These are phyloP conservation scores for Phrynocephalus vlangalii DNA, from an alignment of 2,797 vertebrate species.

Conservation along the genomic window DNA sequence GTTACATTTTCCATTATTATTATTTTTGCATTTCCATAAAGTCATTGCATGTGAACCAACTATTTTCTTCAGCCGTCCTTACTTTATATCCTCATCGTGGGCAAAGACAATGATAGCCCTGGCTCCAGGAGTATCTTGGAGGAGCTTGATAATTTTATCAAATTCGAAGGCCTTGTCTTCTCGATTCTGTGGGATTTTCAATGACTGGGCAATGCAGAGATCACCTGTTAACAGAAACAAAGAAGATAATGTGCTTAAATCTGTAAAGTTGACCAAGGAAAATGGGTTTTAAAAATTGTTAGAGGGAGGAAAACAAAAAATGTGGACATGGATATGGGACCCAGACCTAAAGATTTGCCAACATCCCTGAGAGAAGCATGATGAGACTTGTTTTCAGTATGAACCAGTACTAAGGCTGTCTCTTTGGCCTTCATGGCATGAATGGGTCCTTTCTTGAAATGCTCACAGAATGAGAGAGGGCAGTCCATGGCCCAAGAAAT, in stretches of 20 bases:
- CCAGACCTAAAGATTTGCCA: too few species aligned
- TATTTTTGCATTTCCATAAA: not conserved
- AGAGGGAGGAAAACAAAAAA: not conserved
- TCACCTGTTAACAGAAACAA: conserved; percentile 81
- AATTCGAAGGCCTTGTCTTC: conserved; percentile 87
- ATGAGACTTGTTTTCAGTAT: not conserved
- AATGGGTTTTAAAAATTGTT: not conserved
- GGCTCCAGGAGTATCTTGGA: conserved; percentile 89
- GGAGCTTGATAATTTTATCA: conserved; percentile 90
- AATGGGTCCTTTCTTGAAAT: not conserved
- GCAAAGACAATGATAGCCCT: conserved; percentile 92
- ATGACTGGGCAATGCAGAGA: conserved; percentile 94
- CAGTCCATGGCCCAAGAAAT: not conserved
- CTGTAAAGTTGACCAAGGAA: not conserved
- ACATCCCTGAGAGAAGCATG: not conserved
- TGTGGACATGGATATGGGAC: too few species aligned
- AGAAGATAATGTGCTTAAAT: conserved; percentile 36
- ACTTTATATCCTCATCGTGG: conserved; percentile 95
- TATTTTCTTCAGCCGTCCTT: conserved; percentile 63
- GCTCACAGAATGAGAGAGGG: not conserved
- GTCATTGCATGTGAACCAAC: not conserved
- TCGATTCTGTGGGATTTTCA: conserved; percentile 92
- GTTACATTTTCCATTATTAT: not conserved
- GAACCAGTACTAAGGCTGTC: not conserved
- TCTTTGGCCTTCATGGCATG: not conserved